Evolutionary conservation across 2,113 vertebrate genomes (phyloP).

Genomic region (Thunnus thynnus): DNA sequence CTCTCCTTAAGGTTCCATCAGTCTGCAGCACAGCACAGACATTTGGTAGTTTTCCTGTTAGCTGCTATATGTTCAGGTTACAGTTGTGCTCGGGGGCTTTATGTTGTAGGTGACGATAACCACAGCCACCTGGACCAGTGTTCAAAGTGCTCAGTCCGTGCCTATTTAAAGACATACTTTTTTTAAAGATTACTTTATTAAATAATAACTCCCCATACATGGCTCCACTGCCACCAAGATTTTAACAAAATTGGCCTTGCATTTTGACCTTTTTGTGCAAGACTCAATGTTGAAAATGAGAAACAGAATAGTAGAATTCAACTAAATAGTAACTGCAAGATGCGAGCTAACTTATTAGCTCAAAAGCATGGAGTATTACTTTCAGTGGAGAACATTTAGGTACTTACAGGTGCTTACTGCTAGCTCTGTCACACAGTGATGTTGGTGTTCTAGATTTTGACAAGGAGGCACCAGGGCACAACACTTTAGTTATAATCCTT

Average conservation of each 20-base stretch:
- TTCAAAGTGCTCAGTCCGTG: neutral
- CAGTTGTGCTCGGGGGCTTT: neutral
- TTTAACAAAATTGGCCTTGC: slow-evolving; percentile 2
- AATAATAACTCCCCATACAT: neutral
- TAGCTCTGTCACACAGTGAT: neutral
- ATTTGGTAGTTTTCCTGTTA: slow-evolving; percentile 8
- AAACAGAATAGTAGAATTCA: neutral
- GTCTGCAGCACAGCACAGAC: slow-evolving; percentile 42
- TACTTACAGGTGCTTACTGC: neutral
- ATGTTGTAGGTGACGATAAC: neutral
- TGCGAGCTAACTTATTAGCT: neutral
- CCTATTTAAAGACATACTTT: neutral
- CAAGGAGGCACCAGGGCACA: neutral
- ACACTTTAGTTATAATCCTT: no score
- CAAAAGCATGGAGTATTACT: neutral
- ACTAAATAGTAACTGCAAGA: neutral
- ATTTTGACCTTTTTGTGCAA: neutral
- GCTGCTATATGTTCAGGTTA: slow-evolving; percentile 47
- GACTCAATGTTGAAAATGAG: neutral
- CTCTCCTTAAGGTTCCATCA: slow-evolving; percentile 18
- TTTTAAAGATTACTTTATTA: neutral
- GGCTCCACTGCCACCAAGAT: neutral
- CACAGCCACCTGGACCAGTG: neutral
- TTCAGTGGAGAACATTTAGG: neutral
- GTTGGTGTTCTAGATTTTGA: neutral